Base-by-base conservation (phyloP, 2,113 vertebrate species). In the Calyptomena viridis region DNA sequence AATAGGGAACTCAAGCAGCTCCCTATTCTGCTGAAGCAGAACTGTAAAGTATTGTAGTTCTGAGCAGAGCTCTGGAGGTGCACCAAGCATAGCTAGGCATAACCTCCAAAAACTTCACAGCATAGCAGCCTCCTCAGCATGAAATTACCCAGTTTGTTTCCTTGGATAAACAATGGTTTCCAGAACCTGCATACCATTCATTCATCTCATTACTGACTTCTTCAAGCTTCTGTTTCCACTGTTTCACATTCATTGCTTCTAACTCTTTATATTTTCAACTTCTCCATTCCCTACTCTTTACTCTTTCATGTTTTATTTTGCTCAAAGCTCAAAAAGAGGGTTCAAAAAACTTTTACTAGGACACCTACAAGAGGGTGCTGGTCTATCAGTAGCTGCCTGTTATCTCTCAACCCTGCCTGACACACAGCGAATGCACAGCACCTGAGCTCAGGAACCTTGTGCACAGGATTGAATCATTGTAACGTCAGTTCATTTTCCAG, bases 401-500 rank as follows among this genome's bases (percentile, higher is more conserved):
- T 96, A 90, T 89, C 27, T 93, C 76, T 78, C 68, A 91, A 33
- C 66, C 71, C 62, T 44, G n/a, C 4, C 7, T 91, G 95, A 95
- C 47, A 90, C 72, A 35, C 35, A 53, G 68, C 0, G 12, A 90
- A 68, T 9, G 2, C 60, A 81, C 56, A 84, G 35, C 59, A 53
- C 88, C 95, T 5, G 2, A 95, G 89, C 75, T 94, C 62, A 80
- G 90, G 92, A 93, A 84, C 14, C 15, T 25, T 8, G 50, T n/a
- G 80, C 78, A 78, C 50, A 40, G 67, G 39, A 84, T 79, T 73
- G 95, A 92, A 90, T 89, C 62, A 93, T 74, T 83, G 59, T 59
- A 93, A 74, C 93, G 95, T 95, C 89, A 91, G 79, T 91, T 96
- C 81, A 93, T 95, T 95, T 95, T 95, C 46, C 42, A 74, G 46